Base-by-base conservation (phyloP, 2,113 vertebrate species). In the Ophthalmolycus amberensis region DNA sequence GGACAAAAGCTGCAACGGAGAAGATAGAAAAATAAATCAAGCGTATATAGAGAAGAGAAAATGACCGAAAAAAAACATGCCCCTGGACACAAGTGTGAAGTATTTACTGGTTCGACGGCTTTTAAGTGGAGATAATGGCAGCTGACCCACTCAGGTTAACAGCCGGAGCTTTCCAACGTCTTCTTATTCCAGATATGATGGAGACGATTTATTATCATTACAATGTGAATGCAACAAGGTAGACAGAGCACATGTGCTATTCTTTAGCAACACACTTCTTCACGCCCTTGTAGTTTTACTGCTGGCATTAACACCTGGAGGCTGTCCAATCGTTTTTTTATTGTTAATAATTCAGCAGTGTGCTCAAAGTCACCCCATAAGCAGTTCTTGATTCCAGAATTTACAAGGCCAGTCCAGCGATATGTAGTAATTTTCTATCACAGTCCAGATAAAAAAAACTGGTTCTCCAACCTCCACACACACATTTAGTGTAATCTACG, bases 401-500 rank as follows among this genome's bases (percentile, higher is more conserved):
- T 75, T 58, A 78, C 64, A 76, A 32, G 34, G 32, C 32, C 18
- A n/a, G 56, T 27, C 27, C 69, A 71, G 40, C 1, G 6, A 63
- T n/a, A 56, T 16, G 10, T 9, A 22, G 1, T 52, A 3, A 66
- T 52, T 64, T 82, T 66, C 54, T 25, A 29, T 34, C 38, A 48
- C 4, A 40, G 37, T 68, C 42, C 10, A 80, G 76, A 70, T 32
- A 48, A 73, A 44, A 65, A 50, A 65, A 50, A 32, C 25, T 6
- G 9, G 60, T 50, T 76, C 29, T 70, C 14, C 22, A 68, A 67
- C 15, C n/a, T 37, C 1, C 16, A 58, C 58, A 34, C 56, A 76
- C 73, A 75, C 71, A 58, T 50, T 50, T 9, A 67, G 71, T 37
- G 77, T 86, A 89, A 91, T 92, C 87, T 90, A 71, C 58, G 20